Evolutionary conservation across 2,113 vertebrate genomes (phyloP).

Genomic region (Anhinga anhinga): DNA sequence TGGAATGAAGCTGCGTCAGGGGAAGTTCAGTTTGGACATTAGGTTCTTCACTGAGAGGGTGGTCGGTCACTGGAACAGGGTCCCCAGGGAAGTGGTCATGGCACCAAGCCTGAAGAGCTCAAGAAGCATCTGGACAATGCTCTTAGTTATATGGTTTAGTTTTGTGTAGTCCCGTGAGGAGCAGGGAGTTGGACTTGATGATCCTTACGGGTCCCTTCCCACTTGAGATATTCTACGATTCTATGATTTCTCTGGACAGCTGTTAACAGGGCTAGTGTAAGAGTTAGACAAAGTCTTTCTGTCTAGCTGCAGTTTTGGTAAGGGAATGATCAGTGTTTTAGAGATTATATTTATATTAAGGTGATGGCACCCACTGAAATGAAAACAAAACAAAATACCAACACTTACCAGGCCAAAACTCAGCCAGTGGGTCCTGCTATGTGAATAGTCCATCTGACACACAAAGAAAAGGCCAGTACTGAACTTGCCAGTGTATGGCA

Average conservation of each 20-base stretch:
- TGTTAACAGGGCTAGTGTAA: neutral
- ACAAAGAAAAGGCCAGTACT: neutral
- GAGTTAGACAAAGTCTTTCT: neutral
- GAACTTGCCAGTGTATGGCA: neutral
- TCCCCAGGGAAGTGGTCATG: neutral
- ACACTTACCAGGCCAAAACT: neutral
- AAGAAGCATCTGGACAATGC: neutral
- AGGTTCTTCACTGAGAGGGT: neutral
- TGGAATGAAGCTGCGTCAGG: neutral
- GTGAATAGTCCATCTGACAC: neutral
- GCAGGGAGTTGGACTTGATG: accelerated
- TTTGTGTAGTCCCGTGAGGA: neutral
- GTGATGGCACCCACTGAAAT: neutral
- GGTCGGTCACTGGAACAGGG: accelerated
- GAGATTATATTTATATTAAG: neutral
- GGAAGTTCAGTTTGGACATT: neutral
- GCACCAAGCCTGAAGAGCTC: neutral
- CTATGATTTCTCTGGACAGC: neutral
- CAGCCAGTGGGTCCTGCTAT: neutral
- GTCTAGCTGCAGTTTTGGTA: neutral
- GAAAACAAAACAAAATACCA: neutral
- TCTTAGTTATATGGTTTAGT: neutral
- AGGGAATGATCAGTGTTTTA: neutral
- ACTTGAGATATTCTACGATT: neutral
- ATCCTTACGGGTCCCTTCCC: neutral